Conservation (phyloP, 2,888 invertebrate genomes). For the Lacanobia oleracea region DNA sequence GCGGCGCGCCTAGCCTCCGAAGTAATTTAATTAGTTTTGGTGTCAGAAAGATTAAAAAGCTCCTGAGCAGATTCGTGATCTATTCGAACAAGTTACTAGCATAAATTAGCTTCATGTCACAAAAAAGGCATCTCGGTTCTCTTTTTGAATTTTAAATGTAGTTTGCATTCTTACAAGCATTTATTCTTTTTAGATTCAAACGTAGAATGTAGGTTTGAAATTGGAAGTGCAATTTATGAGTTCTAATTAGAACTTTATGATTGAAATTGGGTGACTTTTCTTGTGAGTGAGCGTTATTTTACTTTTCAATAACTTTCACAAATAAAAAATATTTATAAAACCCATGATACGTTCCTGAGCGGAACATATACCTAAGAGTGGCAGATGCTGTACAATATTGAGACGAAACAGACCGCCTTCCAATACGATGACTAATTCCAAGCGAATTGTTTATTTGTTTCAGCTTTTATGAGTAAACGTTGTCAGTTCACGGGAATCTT, state of each 20-base stretch:
- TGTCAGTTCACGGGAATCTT: conserved; percentile 74
- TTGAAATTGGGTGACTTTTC: conserved; percentile 24
- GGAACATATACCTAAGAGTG: conserved; percentile 61
- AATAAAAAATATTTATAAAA: conserved; percentile 51
- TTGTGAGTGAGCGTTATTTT: conserved; percentile 6
- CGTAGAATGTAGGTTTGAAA: conserved; percentile 34
- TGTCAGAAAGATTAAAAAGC: conserved; percentile 67
- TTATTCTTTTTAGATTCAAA: conserved; percentile 50
- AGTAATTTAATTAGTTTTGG: conserved; percentile 66
- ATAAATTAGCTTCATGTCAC: conserved; percentile 62
- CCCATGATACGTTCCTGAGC: conserved; percentile 62
- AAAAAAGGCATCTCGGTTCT: conserved; percentile 53
- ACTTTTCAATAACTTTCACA: conserved; percentile 10
- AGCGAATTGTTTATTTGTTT: conserved; percentile 81
- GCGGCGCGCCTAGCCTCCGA: conserved; percentile 48
- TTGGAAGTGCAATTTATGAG: conserved; percentile 30
- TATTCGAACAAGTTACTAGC: conserved; percentile 58
- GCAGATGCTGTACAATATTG: conserved; percentile 78
- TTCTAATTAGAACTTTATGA: conserved; percentile 40
- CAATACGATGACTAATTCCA: conserved; percentile 74
- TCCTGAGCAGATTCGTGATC: conserved; percentile 62
- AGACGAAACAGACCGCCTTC: conserved; percentile 79
- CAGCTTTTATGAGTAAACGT: conserved; percentile 82
- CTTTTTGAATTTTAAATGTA: conserved; percentile 58
- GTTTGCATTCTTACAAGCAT: conserved; percentile 50